Evolutionary conservation across 2,113 vertebrate genomes (phyloP), one percentile per base, ranked within the genome.

Genomic region (Amblyornis subalaris): DNA sequence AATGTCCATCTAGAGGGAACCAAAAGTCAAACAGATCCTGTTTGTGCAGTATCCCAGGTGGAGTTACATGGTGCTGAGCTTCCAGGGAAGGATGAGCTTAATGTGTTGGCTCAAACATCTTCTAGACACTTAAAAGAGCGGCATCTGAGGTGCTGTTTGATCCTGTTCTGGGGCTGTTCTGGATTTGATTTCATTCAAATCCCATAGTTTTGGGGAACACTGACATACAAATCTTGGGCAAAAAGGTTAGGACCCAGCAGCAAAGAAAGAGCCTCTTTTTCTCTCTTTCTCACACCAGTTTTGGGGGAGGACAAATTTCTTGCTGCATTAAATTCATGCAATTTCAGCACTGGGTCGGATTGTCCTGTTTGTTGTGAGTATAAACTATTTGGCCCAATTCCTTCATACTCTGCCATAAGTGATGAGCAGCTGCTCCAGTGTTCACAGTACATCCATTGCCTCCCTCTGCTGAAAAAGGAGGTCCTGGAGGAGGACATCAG

Each of bases 111-210:
- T 44, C 9, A 61, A 67, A 65, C 12, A 12, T 12, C 26, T 71
- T 72, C 19, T 10, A 44, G 50, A 17, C 1, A 29, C 17, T 36
- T 42, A 38, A 33, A 73, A 64, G 35, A n/a, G 16, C 0, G 0
- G 35, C 26, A 54, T 81, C 14, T 19, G 47, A 82, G 29, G 42
- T 45, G 53, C 20, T 53, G 33, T 71, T 78, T 82, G 36, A 61
- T 51, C 15, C 23, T 71, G 26, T 36, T n/a, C 45, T 65, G 29
- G 60, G 35, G 22, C 38, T 77, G n/a, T n/a, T n/a, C n/a, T n/a
- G n/a, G n/a, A n/a, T n/a, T n/a, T n/a, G n/a, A n/a, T 76, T 67
- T 76, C 44, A 73, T 33, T 87, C 19, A 16, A 53, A 53, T 20
- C 10, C 35, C 28, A 64, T 50, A 22, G 44, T 42, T 88, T 42